Evolutionary conservation across 2,797 vertebrate species (phyloP).

Genomic region (Acridotheres tristis): DNA sequence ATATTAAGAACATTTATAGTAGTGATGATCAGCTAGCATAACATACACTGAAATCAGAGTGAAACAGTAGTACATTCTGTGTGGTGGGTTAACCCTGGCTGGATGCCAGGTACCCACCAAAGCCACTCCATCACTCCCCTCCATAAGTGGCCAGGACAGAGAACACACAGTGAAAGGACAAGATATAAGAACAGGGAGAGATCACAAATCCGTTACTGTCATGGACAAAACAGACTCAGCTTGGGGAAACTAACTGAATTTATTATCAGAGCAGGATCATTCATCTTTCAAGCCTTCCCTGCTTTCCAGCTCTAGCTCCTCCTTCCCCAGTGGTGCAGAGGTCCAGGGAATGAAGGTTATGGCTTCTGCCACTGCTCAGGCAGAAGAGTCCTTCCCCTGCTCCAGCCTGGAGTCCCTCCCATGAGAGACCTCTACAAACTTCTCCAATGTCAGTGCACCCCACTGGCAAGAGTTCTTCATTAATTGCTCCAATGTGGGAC

Average conservation of each 20-base stretch:
- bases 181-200: background rate
- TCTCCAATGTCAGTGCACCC: background rate
- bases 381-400: background rate
- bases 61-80: background rate
- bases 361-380: background rate
- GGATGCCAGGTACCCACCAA: background rate
- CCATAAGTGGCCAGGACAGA: background rate
- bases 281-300: background rate
- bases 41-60: background rate
- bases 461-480: background rate
- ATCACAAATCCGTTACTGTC: background rate
- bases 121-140: background rate
- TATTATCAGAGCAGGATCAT: background rate
- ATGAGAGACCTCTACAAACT: fast-evolving
- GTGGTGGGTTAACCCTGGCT: background rate
- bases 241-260: background rate
- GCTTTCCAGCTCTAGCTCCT: background rate
- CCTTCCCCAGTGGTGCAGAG: background rate
- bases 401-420: background rate
- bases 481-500: fast-evolving
- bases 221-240: background rate
- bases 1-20: background rate
- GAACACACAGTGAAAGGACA: background rate
- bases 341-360: background rate
- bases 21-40: background rate